Evolutionary conservation across 2,113 vertebrate genomes (phyloP).

Genomic region (Tragelaphus imberbis): DNA sequence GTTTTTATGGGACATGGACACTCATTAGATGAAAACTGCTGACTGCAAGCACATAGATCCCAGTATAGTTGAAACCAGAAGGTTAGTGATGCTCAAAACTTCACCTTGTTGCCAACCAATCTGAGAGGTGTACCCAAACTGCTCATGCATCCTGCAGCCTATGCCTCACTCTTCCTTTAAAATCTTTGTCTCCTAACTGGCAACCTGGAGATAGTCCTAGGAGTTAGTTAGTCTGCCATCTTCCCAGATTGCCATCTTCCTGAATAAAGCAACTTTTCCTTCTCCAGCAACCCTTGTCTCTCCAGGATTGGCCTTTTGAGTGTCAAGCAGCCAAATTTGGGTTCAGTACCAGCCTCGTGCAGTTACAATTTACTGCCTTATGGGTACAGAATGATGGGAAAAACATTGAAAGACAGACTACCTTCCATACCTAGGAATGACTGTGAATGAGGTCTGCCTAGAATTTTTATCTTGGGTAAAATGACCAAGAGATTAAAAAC

Average conservation of each 20-base stretch:
- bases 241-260: not conserved
- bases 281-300: not conserved
- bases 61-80: not conserved
- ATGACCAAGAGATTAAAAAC: not conserved
- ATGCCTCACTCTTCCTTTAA: not conserved
- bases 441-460: not conserved
- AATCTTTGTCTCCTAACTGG: not conserved
- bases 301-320: not conserved
- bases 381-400: not conserved
- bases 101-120: not conserved
- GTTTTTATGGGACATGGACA: not conserved
- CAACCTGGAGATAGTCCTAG: not conserved
- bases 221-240: not conserved
- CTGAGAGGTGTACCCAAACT: fast-evolving
- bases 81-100: not conserved
- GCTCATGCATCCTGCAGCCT: not conserved
- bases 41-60: not conserved
- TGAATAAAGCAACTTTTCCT: not conserved
- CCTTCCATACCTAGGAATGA: not conserved
- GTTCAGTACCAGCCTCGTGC: fast-evolving
- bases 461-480: not conserved
- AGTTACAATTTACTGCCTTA: not conserved
- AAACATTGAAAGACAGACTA: not conserved
- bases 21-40: not conserved
- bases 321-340: not conserved